Evolutionary conservation across 2,113 vertebrate genomes (phyloP).

Genomic region (Peromyscus polionotus): DNA sequence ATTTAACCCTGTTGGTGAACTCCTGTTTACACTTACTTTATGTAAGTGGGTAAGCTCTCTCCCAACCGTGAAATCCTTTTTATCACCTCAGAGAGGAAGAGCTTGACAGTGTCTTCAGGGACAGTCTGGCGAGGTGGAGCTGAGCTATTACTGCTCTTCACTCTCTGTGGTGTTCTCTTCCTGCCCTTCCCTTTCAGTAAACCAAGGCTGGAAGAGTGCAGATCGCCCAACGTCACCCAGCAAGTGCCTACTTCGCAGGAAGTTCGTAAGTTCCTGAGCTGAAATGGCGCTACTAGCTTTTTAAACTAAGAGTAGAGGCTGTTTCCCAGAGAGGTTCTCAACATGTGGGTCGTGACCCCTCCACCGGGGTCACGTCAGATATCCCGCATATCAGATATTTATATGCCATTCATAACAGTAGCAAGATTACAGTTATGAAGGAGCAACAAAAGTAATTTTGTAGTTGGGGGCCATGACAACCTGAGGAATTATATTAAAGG

Average conservation of each 20-base stretch:
- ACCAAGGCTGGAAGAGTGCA: background rate
- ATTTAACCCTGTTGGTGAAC: background rate
- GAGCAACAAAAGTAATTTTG: background rate
- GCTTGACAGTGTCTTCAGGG: background rate
- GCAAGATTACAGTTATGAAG: background rate
- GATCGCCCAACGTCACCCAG: background rate
- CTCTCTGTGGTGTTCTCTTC: background rate
- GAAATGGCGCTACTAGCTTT: background rate
- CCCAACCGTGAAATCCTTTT: background rate
- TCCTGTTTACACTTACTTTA: too few relatives aligned
- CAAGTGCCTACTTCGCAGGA: rapidly evolving
- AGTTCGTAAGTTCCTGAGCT: background rate
- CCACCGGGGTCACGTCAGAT: background rate
- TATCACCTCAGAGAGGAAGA: background rate
- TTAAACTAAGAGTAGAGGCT: background rate
- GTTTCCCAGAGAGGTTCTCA: background rate
- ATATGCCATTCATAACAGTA: background rate
- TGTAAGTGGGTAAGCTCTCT: background rate
- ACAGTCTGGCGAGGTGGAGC: background rate
- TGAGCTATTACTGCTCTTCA: background rate
- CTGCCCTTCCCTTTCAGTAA: background rate
- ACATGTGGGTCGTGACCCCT: background rate
- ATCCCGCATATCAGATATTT: background rate
- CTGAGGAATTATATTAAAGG: background rate
- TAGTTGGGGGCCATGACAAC: too few relatives aligned